Evolutionary conservation across 2,888 invertebrate species (phyloP), one percentile per base, ranked within the genome.

Genomic region (Himalopsyche anomala): DNA sequence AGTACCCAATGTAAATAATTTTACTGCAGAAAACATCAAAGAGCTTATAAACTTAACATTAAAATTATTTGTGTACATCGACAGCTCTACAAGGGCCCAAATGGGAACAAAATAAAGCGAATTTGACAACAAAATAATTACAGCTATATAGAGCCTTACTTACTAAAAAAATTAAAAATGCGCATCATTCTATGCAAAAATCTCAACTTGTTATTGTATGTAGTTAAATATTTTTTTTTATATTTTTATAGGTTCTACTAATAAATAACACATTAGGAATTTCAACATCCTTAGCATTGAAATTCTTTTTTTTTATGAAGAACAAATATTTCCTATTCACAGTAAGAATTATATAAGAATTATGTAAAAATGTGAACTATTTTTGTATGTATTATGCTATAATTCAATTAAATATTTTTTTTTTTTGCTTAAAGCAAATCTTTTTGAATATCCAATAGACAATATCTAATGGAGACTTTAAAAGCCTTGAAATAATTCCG

Each of bases 11-110:
- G 17, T 82, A 85, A 82, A 82, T 38, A 84, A 85, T 85, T 38
- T 82, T 82, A 62, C 38, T 54, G 74, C 55, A 62, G 55, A 51
- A 81, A 81, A 85, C 42, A 81, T 81, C 62, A 69, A 36, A 74
- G 80, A 85, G 85, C 85, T 82, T 83, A 85, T 69, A 87, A 87
- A 87, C 87, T 87, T 87, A 87, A 87, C 86, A 80, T 86, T 84
- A 56, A 86, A 82, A 82, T 69, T 79, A 80, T 84, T 85, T 85
- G 84, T 84, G 82, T 87, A 85, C 82, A 87, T 55, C 38, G 85
- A 87, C 85, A 87, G 86, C 82, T 84, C 84, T 86, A 86, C 69
- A 81, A 56, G 80, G 80, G 82, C 86, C 80, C 82, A 87, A 56
- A 51, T 28, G 84, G 81, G 69, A 84, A 84, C 82, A 80, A 36